Percentiles rank a stretch among this genome's conserved stretches.
phyloP scores from a whole-genome alignment of 2,797 vertebrate genomes.

The Tarsius wallacei region DNA sequence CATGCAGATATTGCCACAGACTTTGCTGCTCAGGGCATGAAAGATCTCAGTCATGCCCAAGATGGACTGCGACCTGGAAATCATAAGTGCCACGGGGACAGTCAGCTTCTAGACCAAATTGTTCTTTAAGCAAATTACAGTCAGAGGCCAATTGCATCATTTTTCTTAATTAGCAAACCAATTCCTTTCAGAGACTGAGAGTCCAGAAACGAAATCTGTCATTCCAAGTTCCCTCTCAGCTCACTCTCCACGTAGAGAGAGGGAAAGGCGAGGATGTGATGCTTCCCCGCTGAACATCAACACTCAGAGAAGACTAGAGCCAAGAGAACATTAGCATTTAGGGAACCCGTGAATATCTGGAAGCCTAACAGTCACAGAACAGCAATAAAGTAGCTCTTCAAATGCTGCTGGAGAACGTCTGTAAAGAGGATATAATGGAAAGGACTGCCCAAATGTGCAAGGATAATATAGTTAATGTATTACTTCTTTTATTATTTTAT shows the following conservation, averaged over 20 bases:
- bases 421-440: conserved; percentile 91
- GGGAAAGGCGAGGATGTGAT: not conserved
- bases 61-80: conserved; percentile 11
- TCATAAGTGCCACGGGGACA: not conserved
- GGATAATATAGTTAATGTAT: conserved; percentile 92
- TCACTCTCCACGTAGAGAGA: not conserved
- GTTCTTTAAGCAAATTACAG: conserved; percentile 66
- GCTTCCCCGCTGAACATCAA: not conserved
- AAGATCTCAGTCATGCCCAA: not conserved
- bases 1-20: not conserved
- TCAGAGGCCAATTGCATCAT: conserved; percentile 61
- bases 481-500: conserved; percentile 92
- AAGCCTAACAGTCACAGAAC: conserved; percentile 85
- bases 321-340: conserved; percentile 68
- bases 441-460: conserved; percentile 88
- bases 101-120: conserved; percentile 52
- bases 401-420: conserved; percentile 87
- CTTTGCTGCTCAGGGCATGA: not conserved
- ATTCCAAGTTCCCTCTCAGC: conserved; percentile 1
- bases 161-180: conserved; percentile 70
- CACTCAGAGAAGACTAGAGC: not conserved
- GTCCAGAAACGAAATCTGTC: conserved; percentile 54
- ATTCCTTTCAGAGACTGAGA: conserved; percentile 32
- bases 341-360: conserved; percentile 84
- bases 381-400: conserved; percentile 88